Evolutionary conservation across 2,888 invertebrate species (phyloP), one percentile per base, ranked within the genome.

Genomic region (Hemicrepidius hirtus): DNA sequence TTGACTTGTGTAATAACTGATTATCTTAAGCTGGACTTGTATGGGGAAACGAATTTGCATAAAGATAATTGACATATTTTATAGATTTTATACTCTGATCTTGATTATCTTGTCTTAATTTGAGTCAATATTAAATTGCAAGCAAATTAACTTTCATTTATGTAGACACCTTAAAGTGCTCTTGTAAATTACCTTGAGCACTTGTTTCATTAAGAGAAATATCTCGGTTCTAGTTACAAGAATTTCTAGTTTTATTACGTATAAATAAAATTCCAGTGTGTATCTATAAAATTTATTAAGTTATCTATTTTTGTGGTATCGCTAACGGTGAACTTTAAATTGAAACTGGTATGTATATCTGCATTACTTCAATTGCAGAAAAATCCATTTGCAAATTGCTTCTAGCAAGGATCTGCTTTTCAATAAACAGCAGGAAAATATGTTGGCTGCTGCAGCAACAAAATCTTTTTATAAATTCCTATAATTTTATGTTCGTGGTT

Each of bases 311-410:
- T 5, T 9, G 9, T 7, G 7, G 32, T 9, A 18, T 10, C 6
- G 46, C 46, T 2, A 40, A 9, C 46, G 4, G 46, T 20, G 3
- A 46, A 53, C 1, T 28, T 13, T 40, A 57, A 37, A 57, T 57
- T 57, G 57, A 37, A 57, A 3, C 37, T 16, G 12, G 57, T 21
- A 32, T 32, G 32, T 18, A 57, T 57, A 57, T 57, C 57, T 57
- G 57, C 57, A 57, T 57, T 57, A 57, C 57, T 57, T 35, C 57
- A 57, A 57, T 57, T 57, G 57, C 21, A 57, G 37, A 57, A 57
- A 55, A 57, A 57, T 57, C 66, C 57, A 67, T 67, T 67, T 44
- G 55, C 57, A 67, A 67, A 67, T 57, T 44, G 66, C 66, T 28
- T 46, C 57, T 32, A 57, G 66, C 44, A 40, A 41, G 13, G 55